These are phyloP conservation scores for Oenanthe melanoleuca DNA, from an alignment of 2,113 vertebrate species.

Conservation along the genomic window DNA sequence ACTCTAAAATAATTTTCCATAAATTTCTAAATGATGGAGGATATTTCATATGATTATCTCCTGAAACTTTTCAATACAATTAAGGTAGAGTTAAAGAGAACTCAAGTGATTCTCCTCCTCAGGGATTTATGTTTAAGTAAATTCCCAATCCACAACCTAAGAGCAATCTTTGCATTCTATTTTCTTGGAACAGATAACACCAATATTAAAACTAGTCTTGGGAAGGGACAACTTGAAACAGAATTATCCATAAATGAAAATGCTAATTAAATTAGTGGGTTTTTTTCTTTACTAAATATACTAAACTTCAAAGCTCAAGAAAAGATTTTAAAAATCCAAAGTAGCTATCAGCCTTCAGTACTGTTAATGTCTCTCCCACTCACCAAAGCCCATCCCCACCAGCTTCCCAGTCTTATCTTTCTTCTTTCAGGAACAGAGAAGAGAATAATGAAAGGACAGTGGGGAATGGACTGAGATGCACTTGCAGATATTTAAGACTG, in stretches of 20 bases:
- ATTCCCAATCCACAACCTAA: neutral
- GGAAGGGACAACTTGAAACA: slow-evolving; percentile 12
- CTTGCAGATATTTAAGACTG: neutral
- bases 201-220: neutral
- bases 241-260: slow-evolving; percentile 31
- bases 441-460: neutral
- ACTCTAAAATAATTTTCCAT: neutral
- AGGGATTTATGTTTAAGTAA: neutral
- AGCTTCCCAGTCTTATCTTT: neutral
- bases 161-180: neutral
- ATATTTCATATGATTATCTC: neutral
- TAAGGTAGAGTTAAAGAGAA: slow-evolving; percentile 22
- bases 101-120: neutral
- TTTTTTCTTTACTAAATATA: neutral
- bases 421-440: neutral
- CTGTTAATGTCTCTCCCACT: neutral
- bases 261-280: neutral
- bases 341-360: neutral
- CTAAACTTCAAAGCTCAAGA: neutral
- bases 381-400: neutral
- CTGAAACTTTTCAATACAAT: neutral
- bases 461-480: neutral
- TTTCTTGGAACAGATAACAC: neutral
- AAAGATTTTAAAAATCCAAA: neutral
- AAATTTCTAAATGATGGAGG: neutral